Base-by-base conservation (phyloP, 1,140 invertebrate genomes). In the Dreissena rostriformis region DNA sequence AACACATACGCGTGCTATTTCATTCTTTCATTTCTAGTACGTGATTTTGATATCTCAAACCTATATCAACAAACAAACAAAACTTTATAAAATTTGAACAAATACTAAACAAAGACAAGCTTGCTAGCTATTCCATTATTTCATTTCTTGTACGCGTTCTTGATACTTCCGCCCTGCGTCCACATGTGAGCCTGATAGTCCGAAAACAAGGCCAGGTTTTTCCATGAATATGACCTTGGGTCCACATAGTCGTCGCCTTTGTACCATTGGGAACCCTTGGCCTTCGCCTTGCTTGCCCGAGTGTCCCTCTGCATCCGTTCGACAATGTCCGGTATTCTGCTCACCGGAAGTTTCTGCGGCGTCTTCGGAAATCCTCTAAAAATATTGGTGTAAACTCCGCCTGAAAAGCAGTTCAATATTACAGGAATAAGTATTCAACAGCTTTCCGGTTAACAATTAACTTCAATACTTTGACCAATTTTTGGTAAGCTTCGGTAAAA, bases 151-250 rank as follows among this genome's bases (percentile, higher is more conserved):
- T 77, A 84, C 2, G 73, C 5, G 1, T 28, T 22, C 55, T 84
- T 84, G 19, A 84, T 84, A 0, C 55, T 74, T 1, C 82, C 82
- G 51, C 51, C 52, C 8, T 68, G 19, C 11, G 82, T 84, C 82
- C 82, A 84, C 82, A 84, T 84, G 7, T 76, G 74, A 1, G 82
- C 82, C 49, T 84, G 82, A 22, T 84, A 84, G 67, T 84, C 82
- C 12, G 49, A 71, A 53, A 77, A 84, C 53, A 84, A 57, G 39
- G 82, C 66, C 10, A 84, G 51, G 28, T 84, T 84, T 39, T 84
- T 84, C 82, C 82, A 84, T 0, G 82, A 84, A 61, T 84, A 84
- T 14, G 75, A 70, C 17, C 39, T 76, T 8, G 73, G 73, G 49
- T 84, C 82, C 10, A 84, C 70, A 22, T 84, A 84, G 63, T 51